These are phyloP conservation scores for Gobiocypris rarus DNA, from an alignment of 2,113 vertebrate species.

Conservation along the genomic window DNA sequence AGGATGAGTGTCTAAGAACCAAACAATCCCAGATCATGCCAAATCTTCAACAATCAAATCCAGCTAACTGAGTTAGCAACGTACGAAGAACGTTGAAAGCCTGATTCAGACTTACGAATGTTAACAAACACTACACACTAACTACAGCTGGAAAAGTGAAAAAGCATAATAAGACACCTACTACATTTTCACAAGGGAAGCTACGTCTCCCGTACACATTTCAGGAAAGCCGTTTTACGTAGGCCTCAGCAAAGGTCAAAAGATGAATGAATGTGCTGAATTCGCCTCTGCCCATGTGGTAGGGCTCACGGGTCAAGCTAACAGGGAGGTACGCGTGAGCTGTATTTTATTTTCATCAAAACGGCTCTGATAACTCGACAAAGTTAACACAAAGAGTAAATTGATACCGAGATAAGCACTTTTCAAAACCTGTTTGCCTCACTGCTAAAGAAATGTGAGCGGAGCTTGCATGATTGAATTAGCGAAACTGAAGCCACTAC, in stretches of 20 bases:
- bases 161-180: too few relatives aligned
- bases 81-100: too few relatives aligned
- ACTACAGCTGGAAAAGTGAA: too few relatives aligned
- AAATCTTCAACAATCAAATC: too few relatives aligned
- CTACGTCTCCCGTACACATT: neutral
- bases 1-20: too few relatives aligned
- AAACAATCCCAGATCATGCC: too few relatives aligned
- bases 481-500: conserved; percentile 49
- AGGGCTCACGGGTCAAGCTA: conserved; percentile 37
- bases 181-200: too few relatives aligned
- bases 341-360: conserved; percentile 52
- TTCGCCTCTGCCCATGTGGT: conserved; percentile 17
- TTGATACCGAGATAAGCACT: conserved; percentile 37
- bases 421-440: conserved; percentile 14
- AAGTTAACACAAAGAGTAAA: conserved; percentile 39
- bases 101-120: too few relatives aligned
- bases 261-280: neutral
- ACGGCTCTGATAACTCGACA: conserved; percentile 32
- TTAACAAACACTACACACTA: too few relatives aligned
- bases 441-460: conserved; percentile 13
- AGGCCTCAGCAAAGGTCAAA: neutral
- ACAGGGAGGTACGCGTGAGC: conserved; percentile 16
- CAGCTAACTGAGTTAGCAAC: too few relatives aligned
- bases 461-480: conserved; percentile 46
- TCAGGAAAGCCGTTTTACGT: neutral